Conservation (phyloP, 2,113 vertebrate genomes). For the Peromyscus leucopus region DNA sequence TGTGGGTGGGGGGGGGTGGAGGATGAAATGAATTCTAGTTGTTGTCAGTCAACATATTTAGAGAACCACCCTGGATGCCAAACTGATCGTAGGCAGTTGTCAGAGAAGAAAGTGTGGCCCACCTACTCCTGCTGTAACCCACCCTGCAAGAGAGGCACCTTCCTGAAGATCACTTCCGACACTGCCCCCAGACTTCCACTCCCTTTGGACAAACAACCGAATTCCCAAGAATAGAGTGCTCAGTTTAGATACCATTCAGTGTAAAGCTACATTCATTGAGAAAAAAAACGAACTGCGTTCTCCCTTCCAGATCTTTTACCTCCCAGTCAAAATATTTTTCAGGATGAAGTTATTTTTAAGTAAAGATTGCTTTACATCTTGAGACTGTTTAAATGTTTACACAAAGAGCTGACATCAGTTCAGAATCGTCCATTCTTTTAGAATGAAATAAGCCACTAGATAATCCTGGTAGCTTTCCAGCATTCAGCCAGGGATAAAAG, state of each 20-base stretch:
- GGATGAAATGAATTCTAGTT: conserved; percentile 26
- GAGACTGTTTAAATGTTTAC: not conserved
- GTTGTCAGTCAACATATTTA: conserved; percentile 1
- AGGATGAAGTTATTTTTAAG: not conserved
- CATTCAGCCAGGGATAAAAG: not conserved
- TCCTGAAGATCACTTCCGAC: not conserved
- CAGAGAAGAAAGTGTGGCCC: not conserved
- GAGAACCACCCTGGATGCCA: not conserved
- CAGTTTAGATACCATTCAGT: not conserved
- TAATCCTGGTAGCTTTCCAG: not conserved
- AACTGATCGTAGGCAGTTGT: not conserved
- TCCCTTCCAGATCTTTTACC: not conserved
- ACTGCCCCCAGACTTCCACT: not conserved
- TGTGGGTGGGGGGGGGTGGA: conserved; percentile 47
- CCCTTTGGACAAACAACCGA: not conserved
- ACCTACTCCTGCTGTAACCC: not conserved
- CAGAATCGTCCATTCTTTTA: conserved; percentile 13
- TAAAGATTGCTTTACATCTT: conserved; percentile 38
- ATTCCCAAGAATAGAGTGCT: not conserved
- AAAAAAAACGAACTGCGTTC: not conserved
- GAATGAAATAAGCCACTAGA: not conserved
- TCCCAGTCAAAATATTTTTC: conserved; percentile 35
- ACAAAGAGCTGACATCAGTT: not conserved
- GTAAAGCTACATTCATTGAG: not conserved
- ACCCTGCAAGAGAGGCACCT: not conserved